A percentile compares a stretch with the other conserved stretches of the same genome.
Conservation (phyloP, 2,113 vertebrate species). For the Erpornis zantholeuca region DNA sequence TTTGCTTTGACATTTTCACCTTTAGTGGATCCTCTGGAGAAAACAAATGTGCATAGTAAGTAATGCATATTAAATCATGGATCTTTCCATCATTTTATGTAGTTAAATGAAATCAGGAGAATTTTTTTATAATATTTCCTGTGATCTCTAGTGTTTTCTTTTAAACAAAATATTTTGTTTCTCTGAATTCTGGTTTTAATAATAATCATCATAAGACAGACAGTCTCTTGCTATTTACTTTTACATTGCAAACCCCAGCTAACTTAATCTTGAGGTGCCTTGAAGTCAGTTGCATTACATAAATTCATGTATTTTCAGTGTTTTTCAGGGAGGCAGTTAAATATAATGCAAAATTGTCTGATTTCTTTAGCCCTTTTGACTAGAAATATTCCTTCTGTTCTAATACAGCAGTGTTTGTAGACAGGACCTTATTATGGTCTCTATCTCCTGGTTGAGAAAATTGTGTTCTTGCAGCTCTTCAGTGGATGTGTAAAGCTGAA, state of each 20-base stretch:
- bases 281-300: background rate
- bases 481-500: background rate
- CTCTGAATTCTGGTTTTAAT: background rate
- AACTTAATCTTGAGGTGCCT: background rate
- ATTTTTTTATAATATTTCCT: background rate
- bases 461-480: background rate
- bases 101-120: background rate
- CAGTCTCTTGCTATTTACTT: background rate
- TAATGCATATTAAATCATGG: background rate
- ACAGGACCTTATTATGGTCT: background rate
- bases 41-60: background rate
- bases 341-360: background rate
- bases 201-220: background rate
- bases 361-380: background rate
- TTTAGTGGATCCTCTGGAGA: background rate
- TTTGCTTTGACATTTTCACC: background rate
- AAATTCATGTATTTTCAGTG: background rate
- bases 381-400: background rate
- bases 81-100: background rate
- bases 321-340: background rate
- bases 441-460: background rate
- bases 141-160: background rate
- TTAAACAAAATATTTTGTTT: background rate
- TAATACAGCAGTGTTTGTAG: background rate
- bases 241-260: background rate